Evolutionary conservation across 1,140 invertebrate genomes (phyloP), one percentile per base, ranked within the genome.

Genomic region (Apocrypta bakeri): DNA sequence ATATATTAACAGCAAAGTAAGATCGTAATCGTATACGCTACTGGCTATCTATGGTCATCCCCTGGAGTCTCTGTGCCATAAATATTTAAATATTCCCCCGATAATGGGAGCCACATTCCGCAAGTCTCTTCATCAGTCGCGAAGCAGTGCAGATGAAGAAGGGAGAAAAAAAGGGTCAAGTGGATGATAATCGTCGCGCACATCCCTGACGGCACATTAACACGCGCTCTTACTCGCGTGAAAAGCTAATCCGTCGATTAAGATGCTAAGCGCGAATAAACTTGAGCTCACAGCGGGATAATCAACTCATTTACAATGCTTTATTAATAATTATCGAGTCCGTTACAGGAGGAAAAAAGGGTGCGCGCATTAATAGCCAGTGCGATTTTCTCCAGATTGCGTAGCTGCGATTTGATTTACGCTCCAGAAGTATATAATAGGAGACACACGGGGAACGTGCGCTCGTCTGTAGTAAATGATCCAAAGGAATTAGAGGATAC

Each of bases 81-180:
- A 73, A 81, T 81, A 81, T 81, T 74, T 71, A 81, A 81, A 81
- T 79, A 79, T 69, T 29, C 21, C 21, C 69, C 24, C 37, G 66
- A 79, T 79, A 69, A 61, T 71, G n/a, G 66, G 33, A 29, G 31
- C 14, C 42, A 21, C 69, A 71, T 71, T 71, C 69, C 69, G 17
- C 21, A 21, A 25, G 25, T 7, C 48, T n/a, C 48, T 21, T 1
- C 48, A 56, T 56, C 48, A 56, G 48, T 56, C 48, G 48, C 17
- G 48, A 37, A 6, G 1, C 7, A 42, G 40, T 1, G 40, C 7
- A 12, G 14, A 37, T 9, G 40, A 42, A 12, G 12, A 12, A 42
- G 48, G n/a, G 14, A 56, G 48, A 21, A 17, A 24, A 63, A 63
- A 63, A 63, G 27, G 27, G 48, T 56, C 56, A 33, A 63, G 29